These are phyloP conservation scores for Pachyuromys duprasi DNA, from an alignment of 2,797 vertebrate species.

Conservation along the genomic window DNA sequence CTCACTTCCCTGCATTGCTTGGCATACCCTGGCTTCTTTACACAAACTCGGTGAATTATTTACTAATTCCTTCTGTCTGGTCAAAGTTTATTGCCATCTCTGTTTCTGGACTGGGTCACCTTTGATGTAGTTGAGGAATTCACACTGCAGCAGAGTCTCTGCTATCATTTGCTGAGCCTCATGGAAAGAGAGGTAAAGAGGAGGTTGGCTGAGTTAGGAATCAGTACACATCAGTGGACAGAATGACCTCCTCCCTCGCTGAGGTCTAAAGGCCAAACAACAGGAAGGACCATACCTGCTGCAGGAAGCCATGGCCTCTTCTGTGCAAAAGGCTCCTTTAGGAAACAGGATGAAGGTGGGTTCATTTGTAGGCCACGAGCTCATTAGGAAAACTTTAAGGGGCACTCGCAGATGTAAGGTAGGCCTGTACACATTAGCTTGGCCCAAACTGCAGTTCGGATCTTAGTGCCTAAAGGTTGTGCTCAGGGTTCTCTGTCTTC, in stretches of 20 bases:
- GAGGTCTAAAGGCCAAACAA: background rate
- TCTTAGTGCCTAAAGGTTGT: background rate
- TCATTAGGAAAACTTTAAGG: slow-evolving; percentile 5
- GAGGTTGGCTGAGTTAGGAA: background rate
- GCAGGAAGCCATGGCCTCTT: background rate
- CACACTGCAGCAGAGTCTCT: background rate
- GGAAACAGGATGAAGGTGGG: background rate
- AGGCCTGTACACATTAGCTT: background rate
- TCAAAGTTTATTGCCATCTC: background rate
- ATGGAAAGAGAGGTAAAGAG: background rate
- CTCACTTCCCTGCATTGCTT: background rate
- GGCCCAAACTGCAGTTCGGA: background rate
- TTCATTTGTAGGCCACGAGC: slow-evolving; percentile 24
- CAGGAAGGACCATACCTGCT: background rate
- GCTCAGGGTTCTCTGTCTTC: background rate
- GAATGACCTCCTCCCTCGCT: background rate
- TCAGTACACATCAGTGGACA: background rate
- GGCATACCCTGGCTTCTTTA: background rate
- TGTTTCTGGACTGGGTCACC: background rate
- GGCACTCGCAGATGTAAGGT: background rate
- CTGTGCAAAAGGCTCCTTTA: background rate
- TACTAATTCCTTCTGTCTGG: background rate
- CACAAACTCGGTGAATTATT: background rate
- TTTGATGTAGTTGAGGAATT: background rate
- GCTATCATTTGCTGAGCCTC: slow-evolving; percentile 38